These are phyloP conservation scores for Scelioninae gen. 1 DNA, from an alignment of 2,888 invertebrate species.

Conservation along the genomic window DNA sequence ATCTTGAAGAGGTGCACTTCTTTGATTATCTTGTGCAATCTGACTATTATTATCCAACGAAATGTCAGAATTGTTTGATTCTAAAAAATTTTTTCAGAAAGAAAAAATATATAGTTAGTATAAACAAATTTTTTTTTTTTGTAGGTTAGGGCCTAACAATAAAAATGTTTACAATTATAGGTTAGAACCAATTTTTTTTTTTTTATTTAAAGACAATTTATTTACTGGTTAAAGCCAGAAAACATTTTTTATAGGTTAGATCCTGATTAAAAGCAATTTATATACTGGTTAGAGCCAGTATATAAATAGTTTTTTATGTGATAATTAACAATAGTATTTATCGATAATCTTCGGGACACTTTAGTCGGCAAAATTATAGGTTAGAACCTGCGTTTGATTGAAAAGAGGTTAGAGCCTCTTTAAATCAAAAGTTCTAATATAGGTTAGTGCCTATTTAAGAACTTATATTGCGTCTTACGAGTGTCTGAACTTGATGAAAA, in stretches of 20 bases:
- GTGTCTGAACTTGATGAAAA: neutral
- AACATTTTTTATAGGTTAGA: neutral
- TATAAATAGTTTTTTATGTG: too few relatives aligned
- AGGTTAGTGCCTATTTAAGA: neutral
- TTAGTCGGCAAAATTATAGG: too few relatives aligned
- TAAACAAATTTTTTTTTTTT: constrained; percentile 10
- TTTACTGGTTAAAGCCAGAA: too few relatives aligned
- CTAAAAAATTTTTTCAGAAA: too few relatives aligned
- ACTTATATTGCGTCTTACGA: neutral
- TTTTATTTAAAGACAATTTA: too few relatives aligned
- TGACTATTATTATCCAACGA: too few relatives aligned
- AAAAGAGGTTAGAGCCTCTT: neutral
- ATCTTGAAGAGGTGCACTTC: constrained; percentile 25
- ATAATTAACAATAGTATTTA: too few relatives aligned
- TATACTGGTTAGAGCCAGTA: constrained; percentile 1
- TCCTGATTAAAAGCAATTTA: neutral
- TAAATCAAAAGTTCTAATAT: neutral
- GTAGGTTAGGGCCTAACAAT: constrained; percentile 5
- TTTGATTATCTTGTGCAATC: too few relatives aligned
- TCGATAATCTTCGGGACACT: too few relatives aligned
- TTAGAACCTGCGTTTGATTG: neutral
- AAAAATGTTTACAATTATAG: neutral
- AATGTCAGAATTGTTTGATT: too few relatives aligned
- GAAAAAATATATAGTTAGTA: too few relatives aligned
- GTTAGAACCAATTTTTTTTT: neutral